A percentile compares a stretch with the other conserved stretches of the same genome.
These are phyloP conservation scores for Mustela nigripes DNA, from an alignment of 2,113 vertebrate genomes.

Conservation along the genomic window DNA sequence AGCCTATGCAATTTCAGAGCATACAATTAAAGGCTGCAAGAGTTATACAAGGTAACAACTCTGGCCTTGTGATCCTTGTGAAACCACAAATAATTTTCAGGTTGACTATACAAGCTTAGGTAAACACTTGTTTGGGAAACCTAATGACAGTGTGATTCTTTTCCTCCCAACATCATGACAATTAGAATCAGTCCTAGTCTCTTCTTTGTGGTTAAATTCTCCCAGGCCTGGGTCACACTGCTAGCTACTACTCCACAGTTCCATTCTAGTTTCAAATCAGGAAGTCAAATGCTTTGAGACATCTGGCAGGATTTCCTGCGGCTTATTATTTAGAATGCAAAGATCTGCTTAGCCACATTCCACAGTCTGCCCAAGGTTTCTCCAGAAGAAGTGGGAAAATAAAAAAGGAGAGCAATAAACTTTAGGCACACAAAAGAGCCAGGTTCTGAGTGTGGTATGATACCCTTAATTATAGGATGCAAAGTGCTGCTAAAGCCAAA, in stretches of 20 bases:
- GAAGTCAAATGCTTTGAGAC: constrained; percentile 75
- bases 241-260: neutral
- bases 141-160: constrained; percentile 10
- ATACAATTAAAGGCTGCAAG: constrained; percentile 55
- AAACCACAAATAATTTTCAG: constrained; percentile 61
- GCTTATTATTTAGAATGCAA: constrained; percentile 72
- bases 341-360: constrained; percentile 80
- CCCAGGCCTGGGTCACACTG: constrained; percentile 2
- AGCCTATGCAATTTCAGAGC: constrained; percentile 20
- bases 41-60: constrained; percentile 29
- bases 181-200: constrained; percentile 4
- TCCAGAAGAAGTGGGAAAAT: constrained; percentile 72
- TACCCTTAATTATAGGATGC: constrained; percentile 61
- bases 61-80: constrained; percentile 42
- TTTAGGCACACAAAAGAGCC: neutral
- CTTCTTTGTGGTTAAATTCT: constrained; percentile 47
- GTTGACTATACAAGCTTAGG: constrained; percentile 22
- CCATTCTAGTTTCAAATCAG: constrained; percentile 69
- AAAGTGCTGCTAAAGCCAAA: constrained; percentile 33
- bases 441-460: neutral
- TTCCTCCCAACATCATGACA: neutral
- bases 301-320: constrained; percentile 80
- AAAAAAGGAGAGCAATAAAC: constrained; percentile 69
- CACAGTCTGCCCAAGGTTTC: constrained; percentile 77
- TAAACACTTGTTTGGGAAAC: constrained; percentile 62